Evolutionary conservation across 1,140 invertebrate species (phyloP).

Genomic region (Apis dorsata): DNA sequence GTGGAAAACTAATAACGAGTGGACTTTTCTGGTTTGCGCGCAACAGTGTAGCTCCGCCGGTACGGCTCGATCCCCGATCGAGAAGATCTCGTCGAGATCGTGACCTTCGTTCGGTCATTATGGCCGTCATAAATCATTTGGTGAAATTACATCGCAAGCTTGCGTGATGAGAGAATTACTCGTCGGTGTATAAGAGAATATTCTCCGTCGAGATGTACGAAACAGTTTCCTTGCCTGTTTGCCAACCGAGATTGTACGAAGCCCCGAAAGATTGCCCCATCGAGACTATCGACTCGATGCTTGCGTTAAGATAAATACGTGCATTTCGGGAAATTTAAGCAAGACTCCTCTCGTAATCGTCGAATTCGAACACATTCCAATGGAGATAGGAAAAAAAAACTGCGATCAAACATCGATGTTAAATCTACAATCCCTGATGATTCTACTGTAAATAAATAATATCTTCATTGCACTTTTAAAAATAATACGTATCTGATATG

Average conservation of each 20-base stretch:
- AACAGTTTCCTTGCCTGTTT: constrained; percentile 29
- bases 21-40: constrained; percentile 27
- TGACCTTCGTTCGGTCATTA: constrained; percentile 69
- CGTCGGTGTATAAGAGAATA: constrained; percentile 58
- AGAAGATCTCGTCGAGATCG: constrained; percentile 66
- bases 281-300: constrained; percentile 15
- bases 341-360: not conserved
- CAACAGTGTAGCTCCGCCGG: not conserved
- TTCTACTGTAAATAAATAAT: not conserved
- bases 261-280: constrained; percentile 40
- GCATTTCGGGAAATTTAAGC: not conserved
- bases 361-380: not conserved
- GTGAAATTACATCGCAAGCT: constrained; percentile 67
- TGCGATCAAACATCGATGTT: not conserved
- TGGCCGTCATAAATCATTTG: constrained; percentile 67
- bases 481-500: too few species aligned
- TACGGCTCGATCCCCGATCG: constrained; percentile 56
- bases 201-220: constrained; percentile 44
- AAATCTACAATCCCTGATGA: not conserved
- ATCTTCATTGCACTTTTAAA: not conserved
- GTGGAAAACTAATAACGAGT: constrained; percentile 23
- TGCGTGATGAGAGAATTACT: constrained; percentile 69
- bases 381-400: not conserved
- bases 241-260: not conserved
- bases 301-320: constrained; percentile 5